Evolutionary conservation across 1,140 invertebrate species (phyloP), one percentile per base, ranked within the genome.

Genomic region (Brachionus rubens): DNA sequence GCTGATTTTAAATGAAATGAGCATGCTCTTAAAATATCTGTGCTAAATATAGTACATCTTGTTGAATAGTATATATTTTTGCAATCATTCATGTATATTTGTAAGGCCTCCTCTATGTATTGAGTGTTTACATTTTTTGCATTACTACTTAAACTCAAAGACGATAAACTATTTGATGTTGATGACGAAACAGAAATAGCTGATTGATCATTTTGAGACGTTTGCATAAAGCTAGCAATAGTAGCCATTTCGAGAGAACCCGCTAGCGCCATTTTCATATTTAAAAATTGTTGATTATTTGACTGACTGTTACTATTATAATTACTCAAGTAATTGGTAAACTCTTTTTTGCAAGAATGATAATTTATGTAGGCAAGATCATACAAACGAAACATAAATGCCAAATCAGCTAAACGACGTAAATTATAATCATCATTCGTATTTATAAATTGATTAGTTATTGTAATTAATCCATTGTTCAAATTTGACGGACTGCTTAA

Each of bases 381-480:
- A 85, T 98, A 98, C 79, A 96, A 90, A 9, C 94, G 92, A 83
- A 98, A 94, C 88, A 98, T 90, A 81, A 99, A 98, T 82, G 92
- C 94, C 0, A 99, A 85, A 85, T 99, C 96, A 4, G 91, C 96
- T 41, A 98, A 83, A 75, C 93, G 89, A 76, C 96, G 87, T 26
- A 94, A 88, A 82, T 98, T 94, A 46, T 98, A 86, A 6, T 94
- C 93, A 83, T 97, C 94, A 40, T 86, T 85, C 5, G 78, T 52
- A 78, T 82, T 82, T 19, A 78, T 46, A 47, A 47, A 70, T 5
- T 47, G 24, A 47, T 47, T 67, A 16, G 16, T 70, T n/a, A 43
- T 46, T 7, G 16, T 24, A 33, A 75, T 7, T 24, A 48, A 30
- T 48, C 21, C 33, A 26, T 14, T 36, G 2, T 12, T n/a, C 2